Base-by-base conservation (phyloP, 2,888 invertebrate genomes). In the Cryptocephalus moraei region DNA sequence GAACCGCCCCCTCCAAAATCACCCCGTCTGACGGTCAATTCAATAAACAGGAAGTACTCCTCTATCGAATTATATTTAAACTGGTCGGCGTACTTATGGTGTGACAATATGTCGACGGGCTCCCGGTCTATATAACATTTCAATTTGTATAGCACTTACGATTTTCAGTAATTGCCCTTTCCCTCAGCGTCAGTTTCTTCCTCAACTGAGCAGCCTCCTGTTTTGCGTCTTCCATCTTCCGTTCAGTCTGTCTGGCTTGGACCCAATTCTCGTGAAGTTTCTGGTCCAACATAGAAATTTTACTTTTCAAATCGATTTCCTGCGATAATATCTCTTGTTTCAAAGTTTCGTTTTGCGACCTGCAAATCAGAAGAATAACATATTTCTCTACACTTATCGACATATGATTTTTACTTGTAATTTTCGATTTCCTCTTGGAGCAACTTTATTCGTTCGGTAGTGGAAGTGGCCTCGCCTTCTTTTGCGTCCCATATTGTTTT, bases 241-340 rank as follows among this genome's bases (percentile, higher is more conserved):
- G 78, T 65, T 88, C 84, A 33, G 85, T 84, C 62, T 88, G 85
- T 43, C 91, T 75, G 10, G 90, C 85, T 49, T 83, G 79, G 45
- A 93, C 80, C 92, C 89, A 90, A 55, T 86, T 84, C 62, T 87
- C 84, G 69, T 92, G 91, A 11, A 88, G 84, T 55, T 90, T 86
- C 60, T 85, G 82, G 70, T 92, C 91, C 48, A 88, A 75, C 48
- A 81, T 79, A 46, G 88, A 79, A 55, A 90, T 82, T 62, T 90
- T 89, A 60, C 71, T 73, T 62, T 79, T 79, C 54, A 77, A 70
- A 54, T 78, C 76, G 51, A 80, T 84, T 67, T 91, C 86, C 67
- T 90, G 90, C 48, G 90, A 89, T n/a, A 88, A 78, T 50, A 92
- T 81, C 73, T 92, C 92, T 46, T 86, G 80, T 48, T 87, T 87